Percentiles rank a stretch among this genome's conserved stretches.
phyloP scores from a whole-genome alignment of 2,888 invertebrate genomes.

The Euplexia lucipara region DNA sequence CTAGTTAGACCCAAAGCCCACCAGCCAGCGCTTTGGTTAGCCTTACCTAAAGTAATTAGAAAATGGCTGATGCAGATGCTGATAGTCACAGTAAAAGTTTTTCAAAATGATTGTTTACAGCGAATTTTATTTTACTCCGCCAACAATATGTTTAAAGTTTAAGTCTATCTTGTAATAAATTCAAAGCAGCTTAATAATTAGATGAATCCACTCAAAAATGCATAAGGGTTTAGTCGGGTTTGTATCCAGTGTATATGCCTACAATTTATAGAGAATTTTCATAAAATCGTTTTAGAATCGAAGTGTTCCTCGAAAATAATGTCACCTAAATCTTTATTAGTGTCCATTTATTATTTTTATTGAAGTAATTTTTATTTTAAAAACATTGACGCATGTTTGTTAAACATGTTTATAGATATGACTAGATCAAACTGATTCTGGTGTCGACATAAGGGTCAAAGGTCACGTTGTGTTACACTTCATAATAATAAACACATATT shows the following conservation, averaged over 20 bases:
- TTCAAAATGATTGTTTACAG: neutral
- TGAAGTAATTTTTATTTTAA: neutral
- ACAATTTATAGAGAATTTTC: neutral
- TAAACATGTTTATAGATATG: too few species aligned
- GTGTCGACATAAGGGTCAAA: too few species aligned
- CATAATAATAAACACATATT: too few species aligned
- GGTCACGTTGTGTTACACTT: neutral
- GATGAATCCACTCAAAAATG: slow-evolving; percentile 36
- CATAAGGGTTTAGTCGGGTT: slow-evolving; percentile 19
- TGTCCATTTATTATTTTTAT: neutral
- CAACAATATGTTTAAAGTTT: neutral
- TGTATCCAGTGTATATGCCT: neutral
- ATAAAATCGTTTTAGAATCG: slow-evolving; percentile 9
- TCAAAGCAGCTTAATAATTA: slow-evolving; percentile 28
- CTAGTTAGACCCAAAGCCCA: too few species aligned
- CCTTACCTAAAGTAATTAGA: too few species aligned
- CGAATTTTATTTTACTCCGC: neutral
- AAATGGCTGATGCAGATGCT: too few species aligned
- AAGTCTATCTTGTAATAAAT: neutral
- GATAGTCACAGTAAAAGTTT: slow-evolving; percentile 4
- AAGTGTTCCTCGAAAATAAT: neutral
- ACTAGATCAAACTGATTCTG: neutral
- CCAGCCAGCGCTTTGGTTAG: too few species aligned
- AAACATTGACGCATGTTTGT: neutral
- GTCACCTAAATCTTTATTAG: neutral